Base-by-base conservation (phyloP, 2,888 invertebrate genomes). In the Criorhina ranunculi region DNA sequence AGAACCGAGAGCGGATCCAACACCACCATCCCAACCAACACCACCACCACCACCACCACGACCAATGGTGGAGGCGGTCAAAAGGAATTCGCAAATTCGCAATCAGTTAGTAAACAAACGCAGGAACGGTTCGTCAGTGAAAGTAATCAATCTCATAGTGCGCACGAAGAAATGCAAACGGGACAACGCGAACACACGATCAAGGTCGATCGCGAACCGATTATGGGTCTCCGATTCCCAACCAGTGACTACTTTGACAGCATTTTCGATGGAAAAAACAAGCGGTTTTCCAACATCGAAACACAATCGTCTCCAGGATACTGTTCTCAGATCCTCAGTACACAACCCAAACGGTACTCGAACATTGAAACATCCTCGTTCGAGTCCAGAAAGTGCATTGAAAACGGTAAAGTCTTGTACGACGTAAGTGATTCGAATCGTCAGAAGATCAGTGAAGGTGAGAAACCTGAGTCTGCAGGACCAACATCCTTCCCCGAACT, bases 211-310 rank as follows among this genome's bases (percentile, higher is more conserved):
- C 60, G 42, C 12, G 83, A 83, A 60, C 31, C 83, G 31, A 62
- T 83, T 2, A 11, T 83, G 57, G 83, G 79, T 8, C n/a, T 83
- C 6, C 62, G 51, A 12, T 91, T 90, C 37, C 90, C 90, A 3
- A 87, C 88, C 33, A 88, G 89, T 53, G 89, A 88, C 7, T 83
- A 88, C 6, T 85, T 85, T 35, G 88, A 87, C 12, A 90, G 90
- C 67, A 90, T 90, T 0, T 91, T 91, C 33, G 88, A 88, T 37
- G 88, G 87, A 51, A 87, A 88, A 17, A 89, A 88, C n/a, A 91
- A 90, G 75, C 90, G 91, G 0, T 91, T 90, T 86, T 91, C 91
- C 2, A 91, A 91, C 82, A 90, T 91, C 3, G 91, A 91, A 86
- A 87, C 80, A 0, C 73, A 57, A 9, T 40, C 75, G 0, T 78